These are phyloP conservation scores for Sebastes baramenuke DNA, from an alignment of 2,797 vertebrate genomes.

Conservation along the genomic window DNA sequence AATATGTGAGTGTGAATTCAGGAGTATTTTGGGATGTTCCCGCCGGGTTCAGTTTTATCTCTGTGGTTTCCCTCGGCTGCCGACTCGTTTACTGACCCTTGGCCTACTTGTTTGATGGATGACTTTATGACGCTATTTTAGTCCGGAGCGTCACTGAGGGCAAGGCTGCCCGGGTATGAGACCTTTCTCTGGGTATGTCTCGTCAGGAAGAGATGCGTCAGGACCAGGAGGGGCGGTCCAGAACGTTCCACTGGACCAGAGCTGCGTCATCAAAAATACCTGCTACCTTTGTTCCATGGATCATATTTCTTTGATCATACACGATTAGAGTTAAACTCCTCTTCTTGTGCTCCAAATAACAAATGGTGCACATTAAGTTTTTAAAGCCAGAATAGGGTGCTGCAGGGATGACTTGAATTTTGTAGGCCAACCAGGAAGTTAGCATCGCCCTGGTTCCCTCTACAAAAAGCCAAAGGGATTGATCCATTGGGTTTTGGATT, in stretches of 20 bases:
- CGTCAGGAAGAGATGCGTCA: constrained; percentile 65
- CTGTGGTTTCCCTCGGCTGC: constrained; percentile 38
- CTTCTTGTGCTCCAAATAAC: background rate
- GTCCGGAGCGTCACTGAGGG: constrained; percentile 29
- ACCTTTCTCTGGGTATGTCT: constrained; percentile 41
- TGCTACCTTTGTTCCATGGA: background rate
- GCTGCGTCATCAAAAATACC: background rate
- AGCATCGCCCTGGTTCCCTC: background rate
- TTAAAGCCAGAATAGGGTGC: background rate
- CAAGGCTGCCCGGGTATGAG: constrained; percentile 1
- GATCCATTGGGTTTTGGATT: background rate
- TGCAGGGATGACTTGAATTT: background rate
- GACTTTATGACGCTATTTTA: constrained; percentile 69
- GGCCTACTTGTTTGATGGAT: constrained; percentile 62
- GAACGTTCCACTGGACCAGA: background rate
- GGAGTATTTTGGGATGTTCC: constrained; percentile 52
- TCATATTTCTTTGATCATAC: background rate
- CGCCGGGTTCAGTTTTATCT: constrained; percentile 35
- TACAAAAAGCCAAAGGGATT: background rate
- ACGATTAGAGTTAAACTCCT: background rate
- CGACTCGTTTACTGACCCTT: background rate
- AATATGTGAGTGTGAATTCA: constrained; percentile 12
- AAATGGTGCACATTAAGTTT: background rate
- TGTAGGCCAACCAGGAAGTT: background rate
- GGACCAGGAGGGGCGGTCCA: constrained; percentile 1